phyloP scores from a whole-genome alignment of 2,888 invertebrate species.

The Drosophila buzzatii region DNA sequence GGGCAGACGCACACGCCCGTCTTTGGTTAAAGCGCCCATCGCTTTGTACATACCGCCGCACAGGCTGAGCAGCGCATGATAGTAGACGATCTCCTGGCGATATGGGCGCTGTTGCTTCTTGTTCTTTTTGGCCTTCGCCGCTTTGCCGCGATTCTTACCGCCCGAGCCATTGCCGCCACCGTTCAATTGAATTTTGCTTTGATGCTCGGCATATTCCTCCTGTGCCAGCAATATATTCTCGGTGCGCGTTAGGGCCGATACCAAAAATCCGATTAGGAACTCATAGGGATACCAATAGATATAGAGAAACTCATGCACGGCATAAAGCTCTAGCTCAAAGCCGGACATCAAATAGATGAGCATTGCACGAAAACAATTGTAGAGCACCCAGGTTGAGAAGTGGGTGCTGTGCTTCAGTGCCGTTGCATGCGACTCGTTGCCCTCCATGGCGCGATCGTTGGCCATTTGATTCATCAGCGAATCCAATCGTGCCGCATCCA shows the following conservation, averaged over 20 bases:
- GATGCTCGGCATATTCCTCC: constrained; percentile 87
- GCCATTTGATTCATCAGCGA: constrained; percentile 90
- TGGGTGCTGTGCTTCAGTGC: constrained; percentile 85
- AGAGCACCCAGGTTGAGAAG: constrained; percentile 94
- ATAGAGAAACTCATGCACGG: constrained; percentile 97
- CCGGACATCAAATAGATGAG: constrained; percentile 97
- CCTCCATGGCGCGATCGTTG: constrained; percentile 88
- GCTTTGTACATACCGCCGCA: constrained; percentile 98
- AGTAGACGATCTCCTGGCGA: constrained; percentile 93
- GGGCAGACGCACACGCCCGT: constrained; percentile 94
- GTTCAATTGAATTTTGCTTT: constrained; percentile 72
- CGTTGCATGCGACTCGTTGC: constrained; percentile 93
- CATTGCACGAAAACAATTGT: constrained; percentile 96
- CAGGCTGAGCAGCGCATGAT: constrained; percentile 96
- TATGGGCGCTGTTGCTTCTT: constrained; percentile 90
- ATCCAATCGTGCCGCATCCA: constrained; percentile 95
- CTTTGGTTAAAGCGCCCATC: constrained; percentile 94
- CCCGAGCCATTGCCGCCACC: constrained; percentile 46
- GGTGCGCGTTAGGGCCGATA: constrained; percentile 95
- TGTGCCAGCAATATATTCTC: constrained; percentile 93
- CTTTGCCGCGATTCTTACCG: constrained; percentile 83
- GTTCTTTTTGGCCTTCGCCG: constrained; percentile 85
- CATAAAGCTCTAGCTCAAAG: constrained; percentile 97
- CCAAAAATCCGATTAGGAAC: constrained; percentile 96
- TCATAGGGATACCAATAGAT: constrained; percentile 98